phyloP scores from a whole-genome alignment of 2,797 vertebrate genomes.

The Halcyon badia region DNA sequence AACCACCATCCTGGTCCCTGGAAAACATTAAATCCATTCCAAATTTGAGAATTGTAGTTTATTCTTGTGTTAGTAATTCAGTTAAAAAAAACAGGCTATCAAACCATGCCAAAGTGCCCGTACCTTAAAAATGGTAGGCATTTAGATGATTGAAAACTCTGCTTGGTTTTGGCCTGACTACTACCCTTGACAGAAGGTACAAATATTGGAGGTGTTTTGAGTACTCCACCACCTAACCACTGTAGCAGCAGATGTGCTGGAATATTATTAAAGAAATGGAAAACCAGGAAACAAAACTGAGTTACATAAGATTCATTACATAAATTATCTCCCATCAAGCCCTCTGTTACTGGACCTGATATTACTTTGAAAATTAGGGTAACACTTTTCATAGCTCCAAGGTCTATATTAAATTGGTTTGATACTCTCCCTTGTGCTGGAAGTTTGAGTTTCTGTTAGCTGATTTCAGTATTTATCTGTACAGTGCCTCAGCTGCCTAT shows the following conservation, averaged over 20 bases:
- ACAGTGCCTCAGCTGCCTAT: not conserved
- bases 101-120: not conserved
- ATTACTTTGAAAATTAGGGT: not conserved
- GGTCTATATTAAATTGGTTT: not conserved
- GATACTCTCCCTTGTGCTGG: not conserved
- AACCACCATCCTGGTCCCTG: not conserved
- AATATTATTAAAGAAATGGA: not conserved
- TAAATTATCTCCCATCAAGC: not conserved
- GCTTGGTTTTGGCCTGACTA: not conserved
- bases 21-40: not conserved
- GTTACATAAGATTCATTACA: not conserved
- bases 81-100: not conserved
- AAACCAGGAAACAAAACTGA: not conserved
- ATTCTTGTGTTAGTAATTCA: not conserved
- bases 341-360: not conserved
- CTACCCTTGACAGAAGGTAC: not conserved
- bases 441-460: not conserved
- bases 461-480: not conserved
- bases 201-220: not conserved
- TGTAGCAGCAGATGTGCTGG: not conserved
- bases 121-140: not conserved
- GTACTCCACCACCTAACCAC: not conserved
- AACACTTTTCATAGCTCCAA: not conserved
- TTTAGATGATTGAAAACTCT: not conserved
- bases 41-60: not conserved